Conservation (phyloP, 2,888 invertebrate genomes). For the Stenodema calcarata region DNA sequence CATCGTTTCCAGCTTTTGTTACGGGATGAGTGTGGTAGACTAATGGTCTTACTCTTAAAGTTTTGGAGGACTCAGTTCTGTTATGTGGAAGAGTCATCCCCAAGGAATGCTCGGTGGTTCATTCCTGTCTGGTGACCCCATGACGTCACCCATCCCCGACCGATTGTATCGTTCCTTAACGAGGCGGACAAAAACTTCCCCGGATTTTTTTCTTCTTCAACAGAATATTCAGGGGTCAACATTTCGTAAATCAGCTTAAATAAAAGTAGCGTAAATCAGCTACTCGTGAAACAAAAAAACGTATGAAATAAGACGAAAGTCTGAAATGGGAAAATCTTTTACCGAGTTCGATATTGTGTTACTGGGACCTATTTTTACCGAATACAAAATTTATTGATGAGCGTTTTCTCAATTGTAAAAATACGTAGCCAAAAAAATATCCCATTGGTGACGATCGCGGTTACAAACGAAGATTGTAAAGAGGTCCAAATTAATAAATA, state of each 20-base stretch:
- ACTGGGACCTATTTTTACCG: too few species aligned
- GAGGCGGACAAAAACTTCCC: neutral
- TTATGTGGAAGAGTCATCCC: slow-evolving; percentile 13
- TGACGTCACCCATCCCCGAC: neutral
- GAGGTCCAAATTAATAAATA: too few species aligned
- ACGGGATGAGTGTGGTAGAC: neutral
- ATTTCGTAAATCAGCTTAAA: neutral
- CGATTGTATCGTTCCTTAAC: neutral
- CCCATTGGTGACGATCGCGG: too few species aligned
- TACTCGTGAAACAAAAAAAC: too few species aligned
- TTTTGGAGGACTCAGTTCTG: neutral
- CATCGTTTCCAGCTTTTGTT: neutral
- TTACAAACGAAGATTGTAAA: too few species aligned
- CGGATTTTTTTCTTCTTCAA: neutral
- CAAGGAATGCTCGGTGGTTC: slow-evolving; percentile 4
- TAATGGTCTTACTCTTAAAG: neutral
- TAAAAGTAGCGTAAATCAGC: too few species aligned
- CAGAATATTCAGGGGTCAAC: neutral
- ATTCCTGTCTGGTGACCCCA: slow-evolving; percentile 17
- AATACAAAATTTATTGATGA: too few species aligned
- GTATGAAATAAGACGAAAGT: too few species aligned
- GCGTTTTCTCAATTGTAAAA: too few species aligned
- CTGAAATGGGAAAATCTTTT: too few species aligned
- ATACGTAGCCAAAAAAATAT: too few species aligned
- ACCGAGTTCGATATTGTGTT: too few species aligned